Evolutionary conservation across 2,888 invertebrate species (phyloP), one percentile per base, ranked within the genome.

Genomic region (Epinotia ramella): DNA sequence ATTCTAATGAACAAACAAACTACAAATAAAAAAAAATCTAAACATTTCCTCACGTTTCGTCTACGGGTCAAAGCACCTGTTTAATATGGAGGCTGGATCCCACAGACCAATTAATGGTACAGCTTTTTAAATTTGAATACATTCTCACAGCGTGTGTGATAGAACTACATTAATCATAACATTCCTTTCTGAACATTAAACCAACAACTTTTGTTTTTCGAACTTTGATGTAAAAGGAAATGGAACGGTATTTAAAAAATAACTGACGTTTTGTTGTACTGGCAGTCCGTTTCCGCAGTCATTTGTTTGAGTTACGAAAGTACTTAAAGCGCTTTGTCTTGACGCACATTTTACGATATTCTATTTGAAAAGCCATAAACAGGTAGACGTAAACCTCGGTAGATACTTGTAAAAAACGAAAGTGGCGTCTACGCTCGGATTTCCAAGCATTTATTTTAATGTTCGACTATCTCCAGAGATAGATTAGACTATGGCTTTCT

Each of bases 41-140:
- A 83, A 82, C 87, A 90, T 92, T 83, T 84, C 84, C 85, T 78
- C 89, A 87, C 90, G 90, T 83, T 75, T 69, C 81, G 56, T 73
- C 78, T 84, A 81, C 73, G 81, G 92, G 89, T 91, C 91, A 88
- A 86, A 88, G 90, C 88, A 86, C 92, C 87, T 88, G 80, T 87
- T 92, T 89, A 89, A 86, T 89, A 89, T 90, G 90, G 87, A 84
- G 80, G 83, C 81, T 80, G 84, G 84, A 85, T 87, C 83, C 83
- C 85, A 82, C 83, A 81, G 84, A 86, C 86, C 90, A 93, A 92
- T 92, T 92, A 93, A 91, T 89, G 86, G 83, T 84, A 82, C 84
- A 83, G 73, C 78, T 81, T 83, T 80, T 85, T 82, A 85, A 85
- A 83, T 87, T 82, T 86, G 88, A 90, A 91, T 90, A 90, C 87